A percentile compares a stretch with the other conserved stretches of the same genome.
Evolutionary conservation across 2,113 vertebrate genomes (phyloP).

Genomic region (Caranx ignobilis): DNA sequence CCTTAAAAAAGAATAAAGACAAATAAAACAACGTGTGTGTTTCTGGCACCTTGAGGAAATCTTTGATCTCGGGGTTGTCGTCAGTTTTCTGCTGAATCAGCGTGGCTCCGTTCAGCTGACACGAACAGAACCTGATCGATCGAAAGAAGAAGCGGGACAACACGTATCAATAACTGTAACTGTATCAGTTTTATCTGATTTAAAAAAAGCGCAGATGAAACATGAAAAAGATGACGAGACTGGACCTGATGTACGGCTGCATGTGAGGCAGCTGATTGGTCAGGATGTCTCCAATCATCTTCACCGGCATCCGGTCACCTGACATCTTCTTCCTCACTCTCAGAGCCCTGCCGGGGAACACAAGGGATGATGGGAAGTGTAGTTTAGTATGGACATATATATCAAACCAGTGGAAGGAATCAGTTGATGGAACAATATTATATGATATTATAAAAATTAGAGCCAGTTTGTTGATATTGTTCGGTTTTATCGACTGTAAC

Average conservation of each 20-base stretch:
- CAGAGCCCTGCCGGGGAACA: constrained; percentile 86
- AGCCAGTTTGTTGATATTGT: too few relatives aligned
- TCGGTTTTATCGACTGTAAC: too few relatives aligned
- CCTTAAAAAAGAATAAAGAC: too few relatives aligned
- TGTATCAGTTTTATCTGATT: too few relatives aligned
- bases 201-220: neutral
- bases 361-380: neutral
- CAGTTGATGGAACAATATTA: too few relatives aligned
- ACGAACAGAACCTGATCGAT: constrained; percentile 91
- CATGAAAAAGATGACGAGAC: neutral
- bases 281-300: constrained; percentile 98
- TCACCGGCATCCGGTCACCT: constrained; percentile 97
- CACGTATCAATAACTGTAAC: too few relatives aligned
- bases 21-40: too few relatives aligned
- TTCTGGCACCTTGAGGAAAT: constrained; percentile 90
- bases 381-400: too few relatives aligned
- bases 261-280: constrained; percentile 98
- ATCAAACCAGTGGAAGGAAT: neutral
- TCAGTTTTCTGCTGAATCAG: constrained; percentile 99
- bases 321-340: constrained; percentile 99
- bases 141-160: too few relatives aligned
- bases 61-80: constrained; percentile 96
- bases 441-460: too few relatives aligned
- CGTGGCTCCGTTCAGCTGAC: constrained; percentile 96
- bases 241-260: constrained; percentile 95